Base-by-base conservation (phyloP, 2,113 vertebrate species). In the Ictalurus punctatus region DNA sequence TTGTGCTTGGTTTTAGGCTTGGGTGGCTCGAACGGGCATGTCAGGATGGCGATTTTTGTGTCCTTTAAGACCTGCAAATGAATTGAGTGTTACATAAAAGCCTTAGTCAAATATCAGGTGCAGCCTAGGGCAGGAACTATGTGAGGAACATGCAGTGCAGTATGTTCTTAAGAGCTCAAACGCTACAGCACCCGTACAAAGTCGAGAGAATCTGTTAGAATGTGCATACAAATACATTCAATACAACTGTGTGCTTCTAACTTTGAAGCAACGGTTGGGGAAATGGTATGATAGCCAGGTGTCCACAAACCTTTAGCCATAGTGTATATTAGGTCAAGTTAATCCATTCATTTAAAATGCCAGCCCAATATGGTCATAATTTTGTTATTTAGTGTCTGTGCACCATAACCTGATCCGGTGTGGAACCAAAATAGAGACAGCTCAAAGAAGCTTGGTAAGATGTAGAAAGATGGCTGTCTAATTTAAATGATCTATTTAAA, bases 1-100 rank as follows among this genome's bases (percentile, higher is more conserved):
- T 99, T 99, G 93, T 99, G 98, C 92, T 99, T 99, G 52, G 98
- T 99, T 94, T 99, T 99, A 76, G 98, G 98, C 92, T 99, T 99
- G 12, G 98, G 98, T 7, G 98, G 98, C 82, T 99, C 98, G 69
- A 99, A 99, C 0, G 98, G 98, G 93, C 98, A 99, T 8, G 98
- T 99, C 54, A 99, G 97, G 91, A 99, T 98, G 0, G 98, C 98
- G 71, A 99, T 98, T 94, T 97, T 99, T 80, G 94, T 97, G 92
- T 99, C 94, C 89, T 96, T 97, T 85, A 99, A 94, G 85, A 95
- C 94, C 98, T 99, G 67, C 0, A 44, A 89, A 30, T 0, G 0
- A 89, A 17, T 74, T 23, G 0, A 40, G 0, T 0, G 3, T 87
- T 82, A 71, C 19, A 67, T 9, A 17, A 71, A 16, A 56, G 21